Percentiles rank a stretch among this genome's conserved stretches.
These are phyloP conservation scores for Nyctereutes procyonoides DNA, from an alignment of 2,113 vertebrate genomes.

Conservation along the genomic window DNA sequence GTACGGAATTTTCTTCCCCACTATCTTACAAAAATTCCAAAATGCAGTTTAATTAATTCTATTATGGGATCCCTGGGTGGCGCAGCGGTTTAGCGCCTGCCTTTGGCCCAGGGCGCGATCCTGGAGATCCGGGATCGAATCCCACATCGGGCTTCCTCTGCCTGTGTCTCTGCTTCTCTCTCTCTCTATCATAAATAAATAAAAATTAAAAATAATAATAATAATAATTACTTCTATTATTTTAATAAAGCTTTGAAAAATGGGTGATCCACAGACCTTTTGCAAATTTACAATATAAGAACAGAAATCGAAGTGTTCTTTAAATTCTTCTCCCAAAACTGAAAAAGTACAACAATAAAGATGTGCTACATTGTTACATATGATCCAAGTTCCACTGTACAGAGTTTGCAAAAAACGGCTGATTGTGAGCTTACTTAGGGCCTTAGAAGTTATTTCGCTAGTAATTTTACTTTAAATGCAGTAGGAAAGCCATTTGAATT, in stretches of 20 bases:
- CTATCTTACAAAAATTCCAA: neutral
- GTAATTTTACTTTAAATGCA: constrained; percentile 6
- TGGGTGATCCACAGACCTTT: neutral
- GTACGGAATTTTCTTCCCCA: neutral
- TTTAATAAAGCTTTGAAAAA: constrained; percentile 39
- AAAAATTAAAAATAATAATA: no score
- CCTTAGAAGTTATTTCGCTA: neutral
- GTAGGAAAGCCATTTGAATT: neutral
- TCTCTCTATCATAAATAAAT: no score
- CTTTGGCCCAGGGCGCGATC: no score
- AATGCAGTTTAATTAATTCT: constrained; percentile 8
- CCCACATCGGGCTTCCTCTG: no score
- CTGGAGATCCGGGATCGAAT: no score
- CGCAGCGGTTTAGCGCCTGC: no score
- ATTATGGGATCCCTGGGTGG: no score
- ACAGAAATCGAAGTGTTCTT: neutral
- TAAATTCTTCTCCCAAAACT: constrained; percentile 28
- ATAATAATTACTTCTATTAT: constrained; percentile 9
- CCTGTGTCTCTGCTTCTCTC: no score
- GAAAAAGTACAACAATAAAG: neutral
- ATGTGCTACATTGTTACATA: neutral
- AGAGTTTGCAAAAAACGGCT: neutral
- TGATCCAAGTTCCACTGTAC: neutral
- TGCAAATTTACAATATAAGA: constrained; percentile 47
- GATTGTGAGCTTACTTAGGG: neutral